Percentiles rank a stretch among this genome's conserved stretches.
Evolutionary conservation across 2,113 vertebrate genomes (phyloP).

Genomic region (Rhabdomys dilectus): DNA sequence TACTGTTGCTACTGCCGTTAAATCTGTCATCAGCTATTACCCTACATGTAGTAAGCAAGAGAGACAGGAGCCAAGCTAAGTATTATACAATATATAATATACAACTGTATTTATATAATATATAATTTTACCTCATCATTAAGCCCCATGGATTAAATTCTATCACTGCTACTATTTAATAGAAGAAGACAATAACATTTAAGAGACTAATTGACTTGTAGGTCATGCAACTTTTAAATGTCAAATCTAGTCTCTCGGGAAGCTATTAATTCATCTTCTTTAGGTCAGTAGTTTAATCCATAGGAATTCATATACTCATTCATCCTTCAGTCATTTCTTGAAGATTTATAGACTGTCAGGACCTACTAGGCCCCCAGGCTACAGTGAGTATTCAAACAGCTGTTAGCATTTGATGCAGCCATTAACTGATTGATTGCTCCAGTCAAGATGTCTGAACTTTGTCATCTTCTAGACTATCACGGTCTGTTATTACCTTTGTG

Average conservation of each 20-base stretch:
- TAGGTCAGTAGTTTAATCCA: background rate
- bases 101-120: background rate
- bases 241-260: background rate
- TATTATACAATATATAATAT: background rate
- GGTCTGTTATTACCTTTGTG: background rate
- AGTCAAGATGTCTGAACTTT: constrained; percentile 13
- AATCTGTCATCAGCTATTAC: background rate
- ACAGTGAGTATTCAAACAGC: background rate
- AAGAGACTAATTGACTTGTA: constrained; percentile 10
- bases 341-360: background rate
- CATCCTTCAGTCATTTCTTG: background rate
- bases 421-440: background rate
- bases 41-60: background rate
- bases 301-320: background rate
- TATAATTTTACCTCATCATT: background rate
- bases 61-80: background rate
- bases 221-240: background rate
- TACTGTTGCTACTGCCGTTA: background rate
- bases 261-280: constrained; percentile 24
- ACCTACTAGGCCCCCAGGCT: background rate
- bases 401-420: constrained; percentile 6
- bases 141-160: constrained; percentile 2
- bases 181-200: constrained; percentile 33
- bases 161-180: background rate
- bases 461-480: background rate